Base-by-base conservation (phyloP, 2,888 invertebrate species). In the Glaucopsyche alexis region DNA sequence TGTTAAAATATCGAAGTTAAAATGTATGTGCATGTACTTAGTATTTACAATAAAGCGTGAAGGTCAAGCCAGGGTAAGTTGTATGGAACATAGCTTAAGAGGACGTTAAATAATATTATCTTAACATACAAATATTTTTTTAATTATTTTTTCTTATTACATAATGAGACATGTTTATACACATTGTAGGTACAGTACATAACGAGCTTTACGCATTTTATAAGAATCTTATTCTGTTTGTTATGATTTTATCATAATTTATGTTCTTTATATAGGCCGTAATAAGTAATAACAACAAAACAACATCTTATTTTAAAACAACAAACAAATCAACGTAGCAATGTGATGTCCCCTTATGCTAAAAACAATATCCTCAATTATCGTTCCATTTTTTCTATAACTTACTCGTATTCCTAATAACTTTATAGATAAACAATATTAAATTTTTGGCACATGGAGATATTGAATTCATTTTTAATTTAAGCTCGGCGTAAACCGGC, bases 31-130 rank as follows among this genome's bases (percentile, higher is more conserved):
- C 92, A 90, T 81, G 81, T 81, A 77, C 77, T 74, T 80, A 82
- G 19, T 66, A 91, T 91, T 85, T 92, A 90, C 89, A 78, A 78
- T 82, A 86, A 90, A 90, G 92, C 92, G 91, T 91, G 92, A 85
- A 80, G 85, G 84, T 85, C 86, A 90, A 91, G 91, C 92, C 85
- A 87, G 85, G 74, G 71, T 76, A 40, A 60, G 14, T 72, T 47
- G 47, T 55, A 11, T 64, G 49, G 49, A 65, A 66, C 7, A 65
- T 16, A 45, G 42, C 45, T 2, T 60, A 71, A 42, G 55, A 55
- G 71, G 45, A 60, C 60, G 60, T 45, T 55, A 69, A 49, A 67
- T 47, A 11, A 55, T 19, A 47, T 7, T 47, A 60, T 38, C 60
- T 60, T 60, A 60, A 60, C 60, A 38, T 60, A 38, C 60, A 38